Evolutionary conservation across 1,140 invertebrate species (phyloP).

Genomic region (Reticulitermes speratus): DNA sequence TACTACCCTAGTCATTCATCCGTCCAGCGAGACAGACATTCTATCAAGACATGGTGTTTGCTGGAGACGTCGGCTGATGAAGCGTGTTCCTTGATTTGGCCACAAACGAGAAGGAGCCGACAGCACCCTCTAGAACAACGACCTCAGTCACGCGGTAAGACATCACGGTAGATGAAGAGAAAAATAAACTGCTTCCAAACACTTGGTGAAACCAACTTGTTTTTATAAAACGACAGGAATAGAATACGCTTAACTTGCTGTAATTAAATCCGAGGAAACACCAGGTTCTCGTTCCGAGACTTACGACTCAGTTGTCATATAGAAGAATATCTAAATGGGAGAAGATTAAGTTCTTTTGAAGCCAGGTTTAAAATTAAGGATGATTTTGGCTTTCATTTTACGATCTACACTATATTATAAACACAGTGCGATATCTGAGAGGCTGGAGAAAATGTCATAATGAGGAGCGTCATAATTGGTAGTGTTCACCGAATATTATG

Average conservation of each 20-base stretch:
- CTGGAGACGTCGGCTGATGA: not conserved
- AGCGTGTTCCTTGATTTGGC: not conserved
- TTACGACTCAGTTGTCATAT: too few species aligned
- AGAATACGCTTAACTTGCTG: not conserved
- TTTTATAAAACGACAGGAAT: conserved; percentile 17
- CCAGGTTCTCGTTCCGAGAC: too few species aligned
- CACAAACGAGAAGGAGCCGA: not conserved
- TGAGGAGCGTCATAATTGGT: too few species aligned
- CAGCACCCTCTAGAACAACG: not conserved
- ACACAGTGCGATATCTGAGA: too few species aligned
- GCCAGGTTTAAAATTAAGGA: too few species aligned
- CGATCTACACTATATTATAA: too few species aligned
- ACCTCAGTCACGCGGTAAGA: not conserved
- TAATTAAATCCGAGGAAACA: not conserved
- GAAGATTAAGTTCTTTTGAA: too few species aligned
- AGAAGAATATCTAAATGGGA: too few species aligned
- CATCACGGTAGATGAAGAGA: not conserved
- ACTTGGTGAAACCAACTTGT: not conserved
- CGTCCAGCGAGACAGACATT: not conserved
- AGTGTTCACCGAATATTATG: too few species aligned
- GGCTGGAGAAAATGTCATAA: too few species aligned
- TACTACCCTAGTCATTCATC: conserved; percentile 4
- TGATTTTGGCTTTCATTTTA: too few species aligned
- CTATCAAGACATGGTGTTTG: not conserved
- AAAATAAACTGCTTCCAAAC: not conserved